Evolutionary conservation across 1,140 invertebrate genomes (phyloP).

Genomic region (Mesaphorura yosii): DNA sequence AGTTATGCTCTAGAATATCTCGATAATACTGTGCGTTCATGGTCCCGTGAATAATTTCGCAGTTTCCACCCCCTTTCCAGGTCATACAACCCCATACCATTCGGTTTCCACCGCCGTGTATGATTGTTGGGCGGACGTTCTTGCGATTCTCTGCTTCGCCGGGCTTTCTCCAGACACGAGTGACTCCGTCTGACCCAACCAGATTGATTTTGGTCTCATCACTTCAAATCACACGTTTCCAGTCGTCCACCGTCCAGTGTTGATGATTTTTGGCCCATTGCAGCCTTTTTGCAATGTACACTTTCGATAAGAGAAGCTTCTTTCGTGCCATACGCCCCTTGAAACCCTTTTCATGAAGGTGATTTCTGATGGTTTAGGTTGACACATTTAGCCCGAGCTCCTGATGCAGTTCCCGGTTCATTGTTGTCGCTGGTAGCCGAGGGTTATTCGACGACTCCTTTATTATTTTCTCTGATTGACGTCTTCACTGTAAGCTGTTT

Average conservation of each 20-base stretch:
- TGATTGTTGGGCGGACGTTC: not conserved
- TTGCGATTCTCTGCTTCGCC: not conserved
- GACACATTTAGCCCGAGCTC: no score
- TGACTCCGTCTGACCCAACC: not conserved
- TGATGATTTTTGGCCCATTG: constrained; percentile 9
- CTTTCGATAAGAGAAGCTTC: not conserved
- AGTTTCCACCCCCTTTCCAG: no score
- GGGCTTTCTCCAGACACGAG: constrained; percentile 3
- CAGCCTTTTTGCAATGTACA: not conserved
- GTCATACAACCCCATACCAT: not conserved
- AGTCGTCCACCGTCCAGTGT: constrained; percentile 3
- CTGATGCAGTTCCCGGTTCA: no score
- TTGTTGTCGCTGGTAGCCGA: no score
- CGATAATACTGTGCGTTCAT: no score
- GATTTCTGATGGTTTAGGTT: no score
- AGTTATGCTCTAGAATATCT: constrained; percentile 30
- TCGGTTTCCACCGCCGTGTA: constrained; percentile 2
- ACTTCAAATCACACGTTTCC: constrained; percentile 13
- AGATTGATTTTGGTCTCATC: constrained; percentile 5
- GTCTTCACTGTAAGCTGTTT: no score
- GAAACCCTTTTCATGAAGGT: no score
- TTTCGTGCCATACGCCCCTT: not conserved
- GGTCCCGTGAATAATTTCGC: no score
- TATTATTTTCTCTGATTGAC: no score
- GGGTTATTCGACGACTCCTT: no score